Base-by-base conservation (phyloP, 1,140 invertebrate genomes). In the Apis dorsata region DNA sequence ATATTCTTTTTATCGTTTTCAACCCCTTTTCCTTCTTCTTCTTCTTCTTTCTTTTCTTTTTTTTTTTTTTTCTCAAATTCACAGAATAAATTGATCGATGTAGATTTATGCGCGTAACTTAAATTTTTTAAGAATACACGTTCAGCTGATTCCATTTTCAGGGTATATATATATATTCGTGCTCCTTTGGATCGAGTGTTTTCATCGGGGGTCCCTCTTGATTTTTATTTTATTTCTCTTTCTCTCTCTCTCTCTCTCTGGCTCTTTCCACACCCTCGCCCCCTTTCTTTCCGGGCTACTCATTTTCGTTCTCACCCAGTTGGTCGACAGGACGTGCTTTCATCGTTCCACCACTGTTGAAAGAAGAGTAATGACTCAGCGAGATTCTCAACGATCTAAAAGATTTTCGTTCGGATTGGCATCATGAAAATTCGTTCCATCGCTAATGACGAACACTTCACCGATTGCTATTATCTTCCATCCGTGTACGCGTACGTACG, bases 331-430 rank as follows among this genome's bases (percentile, higher is more conserved):
- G 34, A 80, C 55, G 77, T 84, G 59, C 77, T 73, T 80, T 84
- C 63, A 80, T 80, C 82, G 72, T 79, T 80, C 44, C 70, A 34
- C 77, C n/a, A 34, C 60, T 59, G 69, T 65, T 80, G 75, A 68
- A 84, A 63, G 74, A 73, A 80, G 76, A 84, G 53, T 80, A 84
- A 84, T 80, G 68, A 84, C 70, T 84, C 76, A 72, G 68, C 77
- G 53, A 70, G 76, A 79, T 83, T 51, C 51, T 62, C 65, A 57
- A 53, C 49, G 73, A 19, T 79, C 28, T 59, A n/a, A 63, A 72
- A 78, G 75, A 78, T 78, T 79, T 71, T 83, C 59, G 49, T 79
- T 66, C 60, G 49, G 57, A 78, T 78, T 78, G 81, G 68, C 53
- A 83, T 71, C 76, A 78, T 78, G 68, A 83, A 78, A 70, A 78